These are phyloP conservation scores for Anguilla obscura DNA, from an alignment of 2,797 vertebrate species.

Conservation along the genomic window DNA sequence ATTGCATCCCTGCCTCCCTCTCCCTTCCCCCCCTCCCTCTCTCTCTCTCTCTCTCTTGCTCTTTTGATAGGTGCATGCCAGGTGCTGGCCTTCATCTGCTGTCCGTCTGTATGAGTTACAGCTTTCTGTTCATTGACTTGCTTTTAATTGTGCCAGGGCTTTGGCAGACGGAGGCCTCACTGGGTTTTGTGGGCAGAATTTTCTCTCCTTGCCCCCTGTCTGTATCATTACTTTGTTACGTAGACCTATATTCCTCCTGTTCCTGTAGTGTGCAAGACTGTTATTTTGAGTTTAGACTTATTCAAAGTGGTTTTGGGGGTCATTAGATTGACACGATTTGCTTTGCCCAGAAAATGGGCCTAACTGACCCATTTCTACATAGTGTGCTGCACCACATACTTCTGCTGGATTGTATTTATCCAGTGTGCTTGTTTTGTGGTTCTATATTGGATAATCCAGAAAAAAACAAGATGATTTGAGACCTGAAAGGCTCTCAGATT, in stretches of 20 bases:
- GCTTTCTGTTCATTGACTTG: neutral
- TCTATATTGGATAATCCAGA: neutral
- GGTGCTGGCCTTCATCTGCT: slow-evolving; percentile 28
- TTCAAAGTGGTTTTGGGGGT: neutral
- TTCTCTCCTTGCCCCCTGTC: neutral
- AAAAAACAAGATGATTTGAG: neutral
- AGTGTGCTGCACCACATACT: neutral
- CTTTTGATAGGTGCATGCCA: slow-evolving; percentile 46
- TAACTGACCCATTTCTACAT: neutral
- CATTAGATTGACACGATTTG: neutral
- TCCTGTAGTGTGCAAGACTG: neutral
- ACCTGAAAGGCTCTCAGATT: neutral
- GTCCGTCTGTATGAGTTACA: neutral
- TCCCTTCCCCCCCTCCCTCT: neutral
- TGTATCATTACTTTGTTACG: neutral
- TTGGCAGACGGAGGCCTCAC: neutral
- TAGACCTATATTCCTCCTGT: neutral
- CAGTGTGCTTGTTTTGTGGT: neutral
- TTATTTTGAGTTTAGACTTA: neutral
- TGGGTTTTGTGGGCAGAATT: neutral
- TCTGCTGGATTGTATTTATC: neutral
- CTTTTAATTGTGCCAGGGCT: neutral
- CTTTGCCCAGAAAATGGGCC: neutral
- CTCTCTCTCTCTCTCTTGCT: neutral
- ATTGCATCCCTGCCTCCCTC: neutral